Base-by-base conservation (phyloP, 2,888 invertebrate genomes). In the Epinotia bilunana region DNA sequence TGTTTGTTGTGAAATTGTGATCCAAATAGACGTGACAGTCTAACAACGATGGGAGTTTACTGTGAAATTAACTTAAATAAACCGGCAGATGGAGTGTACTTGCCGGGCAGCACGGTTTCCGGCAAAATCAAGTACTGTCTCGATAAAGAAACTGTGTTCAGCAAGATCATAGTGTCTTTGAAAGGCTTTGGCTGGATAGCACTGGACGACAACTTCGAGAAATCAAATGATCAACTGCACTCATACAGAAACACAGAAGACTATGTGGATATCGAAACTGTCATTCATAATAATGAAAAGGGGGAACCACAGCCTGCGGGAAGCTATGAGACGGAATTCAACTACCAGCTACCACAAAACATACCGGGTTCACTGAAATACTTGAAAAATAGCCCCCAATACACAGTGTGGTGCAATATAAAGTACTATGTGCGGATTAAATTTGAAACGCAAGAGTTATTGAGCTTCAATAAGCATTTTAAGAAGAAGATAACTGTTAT, bases 371-470 rank as follows among this genome's bases (percentile, higher is more conserved):
- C 74, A 20, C n/a, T 75, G 3, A 65, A 71, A n/a, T 67, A 67
- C 18, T 12, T 64, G 1, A 71, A 67, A 43, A 43, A 55, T 4
- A 53, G 65, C 6, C 20, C 39, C 0, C 9, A 60, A n/a, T 65
- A 61, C 23, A 65, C 55, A 4, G 74, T 65, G 2, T 65, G 74
- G 55, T 75, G 74, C 12, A 55, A 23, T 1, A 75, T 75, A 49
- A 65, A 75, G 43, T 75, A 75, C 33, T 71, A 75, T 61, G 63
- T 75, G 7, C 61, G 28, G 1, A 75, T 75, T 16, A 65, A 75
- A 61, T 75, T 75, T 46, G 71, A 67, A 16, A 71, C 55, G 20
- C 61, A 65, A 3, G 71, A 65, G 9, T 23, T 75, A 43, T 60
- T 74, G 9, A 65, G 64, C 4, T 61, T 71, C 6, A 61, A 71